Conservation (phyloP, 64 coral and sea anemone species). For the Montipora cactus region DNA sequence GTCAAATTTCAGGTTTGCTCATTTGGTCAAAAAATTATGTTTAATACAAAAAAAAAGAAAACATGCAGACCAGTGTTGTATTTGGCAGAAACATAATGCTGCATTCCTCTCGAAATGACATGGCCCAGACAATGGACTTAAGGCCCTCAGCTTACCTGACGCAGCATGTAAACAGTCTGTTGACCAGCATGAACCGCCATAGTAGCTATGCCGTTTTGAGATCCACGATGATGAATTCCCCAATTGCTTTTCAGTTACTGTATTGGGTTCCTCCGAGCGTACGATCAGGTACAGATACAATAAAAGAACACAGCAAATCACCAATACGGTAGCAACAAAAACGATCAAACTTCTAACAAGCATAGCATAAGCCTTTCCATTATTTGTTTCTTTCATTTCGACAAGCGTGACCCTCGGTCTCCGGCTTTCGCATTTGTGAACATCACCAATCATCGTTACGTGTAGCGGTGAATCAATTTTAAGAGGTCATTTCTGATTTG, state of each 20-base stretch:
- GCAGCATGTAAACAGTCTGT: slow-evolving; percentile 57
- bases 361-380: background rate
- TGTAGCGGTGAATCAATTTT: background rate
- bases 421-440: slow-evolving; percentile 8
- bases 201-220: slow-evolving; percentile 2
- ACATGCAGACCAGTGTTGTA: background rate
- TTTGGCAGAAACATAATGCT: background rate
- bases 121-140: background rate
- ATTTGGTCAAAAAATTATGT: background rate
- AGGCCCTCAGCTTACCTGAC: slow-evolving; percentile 11
- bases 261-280: background rate
- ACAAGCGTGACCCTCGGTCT: background rate
- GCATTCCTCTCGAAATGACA: background rate
- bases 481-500: background rate
- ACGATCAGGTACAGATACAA: slow-evolving; percentile 57
- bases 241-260: background rate
- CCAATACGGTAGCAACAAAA: slow-evolving; percentile 6
- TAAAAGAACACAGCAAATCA: slow-evolving; percentile 55
- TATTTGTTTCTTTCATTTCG: background rate
- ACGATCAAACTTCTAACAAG: slow-evolving; percentile 60
- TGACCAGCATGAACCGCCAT: slow-evolving; percentile 58
- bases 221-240: background rate
- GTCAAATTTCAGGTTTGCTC: background rate
- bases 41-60: background rate
- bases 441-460: background rate